Evolutionary conservation across 2,113 vertebrate species (phyloP).

Genomic region (Microcebus jonahi): DNA sequence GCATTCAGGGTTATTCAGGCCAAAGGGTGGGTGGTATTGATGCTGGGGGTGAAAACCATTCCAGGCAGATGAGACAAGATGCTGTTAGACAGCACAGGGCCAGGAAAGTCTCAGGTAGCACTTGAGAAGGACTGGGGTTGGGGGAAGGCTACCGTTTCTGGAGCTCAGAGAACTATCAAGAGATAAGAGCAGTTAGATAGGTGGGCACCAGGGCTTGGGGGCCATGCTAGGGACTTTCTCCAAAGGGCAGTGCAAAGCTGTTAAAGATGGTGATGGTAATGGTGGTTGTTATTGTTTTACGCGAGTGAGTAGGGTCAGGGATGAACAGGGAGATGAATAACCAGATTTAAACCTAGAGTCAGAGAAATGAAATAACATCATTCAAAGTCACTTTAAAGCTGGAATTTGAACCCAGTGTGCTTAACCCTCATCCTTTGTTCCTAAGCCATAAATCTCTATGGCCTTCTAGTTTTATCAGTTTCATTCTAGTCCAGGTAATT

Average conservation of each 20-base stretch:
- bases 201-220: not conserved
- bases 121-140: not conserved
- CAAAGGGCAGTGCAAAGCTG: not conserved
- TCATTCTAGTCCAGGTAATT: not conserved
- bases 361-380: not conserved
- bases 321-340: not conserved
- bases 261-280: not conserved
- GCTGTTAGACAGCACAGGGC: not conserved
- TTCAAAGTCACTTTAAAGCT: not conserved
- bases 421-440: not conserved
- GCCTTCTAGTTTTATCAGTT: not conserved
- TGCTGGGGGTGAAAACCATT: not conserved
- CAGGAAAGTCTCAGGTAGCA: not conserved
- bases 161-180: not conserved
- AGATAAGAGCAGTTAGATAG: not conserved
- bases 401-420: not conserved
- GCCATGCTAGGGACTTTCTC: not conserved
- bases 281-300: not conserved
- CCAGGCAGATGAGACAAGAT: not conserved
- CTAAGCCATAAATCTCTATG: not conserved
- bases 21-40: not conserved
- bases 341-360: conserved; percentile 21
- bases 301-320: not conserved
- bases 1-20: not conserved
- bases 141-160: not conserved